Evolutionary conservation across 2,797 vertebrate species (phyloP), one percentile per base, ranked within the genome.

Genomic region (Macropus fuliginosus): DNA sequence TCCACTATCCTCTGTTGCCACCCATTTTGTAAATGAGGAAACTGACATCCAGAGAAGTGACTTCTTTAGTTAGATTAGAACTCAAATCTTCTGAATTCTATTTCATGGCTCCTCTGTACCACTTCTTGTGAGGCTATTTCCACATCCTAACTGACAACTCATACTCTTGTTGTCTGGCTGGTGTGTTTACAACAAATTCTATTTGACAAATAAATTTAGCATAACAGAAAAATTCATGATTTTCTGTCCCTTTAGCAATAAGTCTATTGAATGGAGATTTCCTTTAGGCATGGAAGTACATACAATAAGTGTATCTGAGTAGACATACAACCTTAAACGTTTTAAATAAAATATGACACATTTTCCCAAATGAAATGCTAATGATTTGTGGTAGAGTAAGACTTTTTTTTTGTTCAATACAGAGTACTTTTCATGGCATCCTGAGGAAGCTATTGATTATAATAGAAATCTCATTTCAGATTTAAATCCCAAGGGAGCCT

Each of bases 361-460:
- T 74, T 92, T 96, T 27, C 56, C 94, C 94, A 92, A 92, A 87
- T 62, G 12, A 24, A 59, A 46, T 81, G 8, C 9, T 24, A 66
- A 90, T 92, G 10, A 24, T 31, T 18, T 28, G 74, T 81, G 59
- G 52, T 52, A 5, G 6, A 66, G 3, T 34, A 50, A 13, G 16
- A 31, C 10, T 1, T 55, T 12, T 55, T 27, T 27, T 57, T 56
- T 55, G 89, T 14, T 66, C 94, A 50, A 57, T 55, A 55, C n/a
- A 10, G 1, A 56, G 11, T 94, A 34, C 10, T 91, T 94, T 55
- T 28, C 92, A 81, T 34, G 57, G 56, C 14, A 66, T 0, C 13
- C 14, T 9, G 40, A 62, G 6, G 56, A 56, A 34, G 5, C 54
- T 89, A 87, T 50, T 50, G 40, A 87, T 81, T 81, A 28, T 54